A percentile compares a stretch with the other conserved stretches of the same genome.
These are phyloP conservation scores for Setipinna tenuifilis DNA, from an alignment of 2,797 vertebrate genomes.

Conservation along the genomic window DNA sequence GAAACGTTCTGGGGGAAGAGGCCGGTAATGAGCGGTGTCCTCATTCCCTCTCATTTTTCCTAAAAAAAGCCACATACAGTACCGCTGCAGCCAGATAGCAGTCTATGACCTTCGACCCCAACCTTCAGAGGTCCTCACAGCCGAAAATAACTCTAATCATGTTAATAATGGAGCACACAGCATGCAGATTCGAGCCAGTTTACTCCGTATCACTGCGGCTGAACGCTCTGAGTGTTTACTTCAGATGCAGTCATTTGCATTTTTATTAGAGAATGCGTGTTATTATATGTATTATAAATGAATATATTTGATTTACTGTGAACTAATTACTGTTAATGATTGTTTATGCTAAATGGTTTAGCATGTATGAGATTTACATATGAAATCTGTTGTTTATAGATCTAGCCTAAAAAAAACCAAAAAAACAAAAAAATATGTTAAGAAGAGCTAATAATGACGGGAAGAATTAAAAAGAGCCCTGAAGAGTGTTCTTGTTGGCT, in stretches of 20 bases:
- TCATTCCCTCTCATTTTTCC: constrained; percentile 33
- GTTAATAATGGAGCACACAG: neutral
- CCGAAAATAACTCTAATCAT: neutral
- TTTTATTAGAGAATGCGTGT: constrained; percentile 12
- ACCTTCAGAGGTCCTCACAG: neutral
- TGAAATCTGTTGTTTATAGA: neutral
- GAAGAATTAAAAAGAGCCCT: neutral
- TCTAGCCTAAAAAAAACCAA: neutral
- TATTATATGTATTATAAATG: neutral
- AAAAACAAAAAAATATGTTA: neutral
- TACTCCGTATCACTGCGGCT: neutral
- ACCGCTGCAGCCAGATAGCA: constrained; percentile 18
- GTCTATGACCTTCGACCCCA: neutral
- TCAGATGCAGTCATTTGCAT: neutral
- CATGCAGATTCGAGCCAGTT: neutral
- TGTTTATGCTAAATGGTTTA: neutral
- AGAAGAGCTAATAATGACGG: neutral
- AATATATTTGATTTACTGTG: constrained; percentile 2
- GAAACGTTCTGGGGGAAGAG: constrained; percentile 36
- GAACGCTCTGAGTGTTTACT: neutral
- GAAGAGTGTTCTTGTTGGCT: neutral
- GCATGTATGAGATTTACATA: neutral
- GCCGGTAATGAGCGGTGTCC: constrained; percentile 49
- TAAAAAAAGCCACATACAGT: neutral
- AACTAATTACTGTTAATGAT: constrained; percentile 1